phyloP scores from a whole-genome alignment of 2,113 vertebrate genomes.

The Lamprotornis superbus region DNA sequence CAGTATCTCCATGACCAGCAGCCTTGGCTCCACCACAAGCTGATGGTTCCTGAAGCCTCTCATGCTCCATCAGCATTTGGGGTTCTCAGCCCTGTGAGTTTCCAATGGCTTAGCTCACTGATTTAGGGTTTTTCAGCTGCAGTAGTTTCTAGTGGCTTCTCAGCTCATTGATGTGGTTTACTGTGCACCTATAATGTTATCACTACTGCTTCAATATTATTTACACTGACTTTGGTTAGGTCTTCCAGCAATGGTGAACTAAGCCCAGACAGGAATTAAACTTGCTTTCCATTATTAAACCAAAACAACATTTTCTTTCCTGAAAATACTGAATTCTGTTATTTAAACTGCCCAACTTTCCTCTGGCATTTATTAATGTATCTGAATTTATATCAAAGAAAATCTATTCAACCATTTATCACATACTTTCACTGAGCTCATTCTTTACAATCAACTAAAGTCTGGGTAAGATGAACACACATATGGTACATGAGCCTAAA shows the following conservation, averaged over 20 bases:
- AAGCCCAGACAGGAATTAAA: not conserved
- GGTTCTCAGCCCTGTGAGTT: not conserved
- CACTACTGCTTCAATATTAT: not conserved
- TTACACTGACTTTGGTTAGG: not conserved
- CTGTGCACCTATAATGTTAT: fast-evolving
- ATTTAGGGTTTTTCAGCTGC: not conserved
- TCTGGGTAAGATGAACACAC: not conserved
- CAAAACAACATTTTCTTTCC: not conserved
- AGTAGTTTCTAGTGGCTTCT: not conserved
- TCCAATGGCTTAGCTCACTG: not conserved
- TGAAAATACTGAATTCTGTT: not conserved
- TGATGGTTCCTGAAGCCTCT: not conserved
- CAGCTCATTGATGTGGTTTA: not conserved
- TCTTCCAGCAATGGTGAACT: not conserved
- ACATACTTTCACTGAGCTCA: not conserved
- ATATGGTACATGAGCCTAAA: not conserved
- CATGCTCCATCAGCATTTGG: not conserved
- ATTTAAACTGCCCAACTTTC: not conserved
- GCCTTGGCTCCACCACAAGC: not conserved
- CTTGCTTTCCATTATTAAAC: not conserved
- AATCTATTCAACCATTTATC: not conserved
- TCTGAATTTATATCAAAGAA: not conserved
- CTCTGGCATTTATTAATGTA: not conserved
- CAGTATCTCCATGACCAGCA: not conserved
- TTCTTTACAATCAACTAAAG: not conserved